These are phyloP conservation scores for Tenthredo notha DNA, from an alignment of 2,888 invertebrate species.

Conservation along the genomic window DNA sequence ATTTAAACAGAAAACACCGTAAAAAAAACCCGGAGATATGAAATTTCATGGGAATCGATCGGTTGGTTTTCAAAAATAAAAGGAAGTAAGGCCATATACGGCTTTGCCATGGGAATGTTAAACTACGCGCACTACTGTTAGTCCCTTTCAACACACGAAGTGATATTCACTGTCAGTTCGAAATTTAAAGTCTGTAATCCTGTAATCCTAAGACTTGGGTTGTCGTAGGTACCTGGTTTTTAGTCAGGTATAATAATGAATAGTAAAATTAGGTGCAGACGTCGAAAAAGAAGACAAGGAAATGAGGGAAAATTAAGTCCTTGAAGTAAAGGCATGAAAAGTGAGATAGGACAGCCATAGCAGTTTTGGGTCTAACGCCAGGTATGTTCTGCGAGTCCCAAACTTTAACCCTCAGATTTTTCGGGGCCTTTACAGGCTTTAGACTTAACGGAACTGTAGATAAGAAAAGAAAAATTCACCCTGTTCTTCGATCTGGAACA, in stretches of 20 bases:
- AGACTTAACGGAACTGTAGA: constrained; percentile 29
- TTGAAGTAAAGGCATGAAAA: constrained; percentile 10
- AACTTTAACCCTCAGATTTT: neutral
- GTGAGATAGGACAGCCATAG: neutral
- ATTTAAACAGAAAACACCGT: neutral
- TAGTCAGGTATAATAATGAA: neutral
- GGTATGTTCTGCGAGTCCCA: neutral
- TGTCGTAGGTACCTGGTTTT: neutral
- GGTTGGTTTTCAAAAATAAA: neutral
- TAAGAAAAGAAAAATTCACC: neutral
- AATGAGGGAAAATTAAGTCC: neutral
- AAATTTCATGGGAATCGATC: neutral
- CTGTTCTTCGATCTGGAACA: constrained; percentile 14
- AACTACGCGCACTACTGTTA: neutral
- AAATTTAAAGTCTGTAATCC: neutral
- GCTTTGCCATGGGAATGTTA: neutral
- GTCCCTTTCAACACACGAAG: neutral
- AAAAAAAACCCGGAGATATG: no score
- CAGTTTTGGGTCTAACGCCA: neutral
- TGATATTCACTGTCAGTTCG: neutral
- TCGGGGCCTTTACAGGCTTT: neutral
- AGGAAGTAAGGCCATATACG: neutral
- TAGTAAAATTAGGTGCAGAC: neutral
- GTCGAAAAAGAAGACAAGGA: neutral
- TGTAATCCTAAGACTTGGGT: neutral